phyloP scores from a whole-genome alignment of 2,797 vertebrate species.

The Odontamblyopus rebecca region DNA sequence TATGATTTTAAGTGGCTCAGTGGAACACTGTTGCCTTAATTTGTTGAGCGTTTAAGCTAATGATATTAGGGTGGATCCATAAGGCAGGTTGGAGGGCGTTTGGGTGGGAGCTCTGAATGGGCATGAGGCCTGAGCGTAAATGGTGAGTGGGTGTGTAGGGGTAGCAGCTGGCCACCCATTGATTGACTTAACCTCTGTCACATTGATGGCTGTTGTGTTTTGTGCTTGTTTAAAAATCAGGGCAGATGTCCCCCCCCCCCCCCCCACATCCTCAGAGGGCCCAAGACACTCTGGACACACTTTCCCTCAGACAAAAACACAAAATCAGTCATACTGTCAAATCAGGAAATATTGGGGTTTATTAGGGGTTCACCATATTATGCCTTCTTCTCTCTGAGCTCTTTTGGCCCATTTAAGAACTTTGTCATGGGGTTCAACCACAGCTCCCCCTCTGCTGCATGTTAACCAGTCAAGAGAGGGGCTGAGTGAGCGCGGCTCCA shows the following conservation, averaged over 20 bases:
- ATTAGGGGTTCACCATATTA: conserved; percentile 29
- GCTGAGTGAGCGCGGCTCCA: conserved; percentile 11
- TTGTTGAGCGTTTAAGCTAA: conserved; percentile 80
- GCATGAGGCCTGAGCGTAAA: conserved; percentile 28
- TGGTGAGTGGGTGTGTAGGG: conserved; percentile 30
- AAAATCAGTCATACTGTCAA: conserved; percentile 4
- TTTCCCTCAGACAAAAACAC: conserved; percentile 4
- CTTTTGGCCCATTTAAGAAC: conserved; percentile 66
- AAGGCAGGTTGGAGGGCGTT: conserved; percentile 52
- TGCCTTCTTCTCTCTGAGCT: conserved; percentile 44
- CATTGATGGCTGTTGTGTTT: conserved; percentile 81
- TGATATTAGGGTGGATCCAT: conserved; percentile 79
- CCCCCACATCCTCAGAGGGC: conserved; percentile 26
- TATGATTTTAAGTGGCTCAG: conserved; percentile 81
- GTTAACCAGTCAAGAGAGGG: conserved; percentile 77
- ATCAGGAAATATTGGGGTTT: neutral
- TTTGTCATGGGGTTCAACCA: conserved; percentile 65
- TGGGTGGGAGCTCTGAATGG: conserved; percentile 47
- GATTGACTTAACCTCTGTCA: conserved; percentile 80
- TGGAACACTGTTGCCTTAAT: conserved; percentile 79
- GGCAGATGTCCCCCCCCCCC: conserved; percentile 70
- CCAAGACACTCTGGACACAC: conserved; percentile 18
- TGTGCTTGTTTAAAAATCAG: conserved; percentile 52
- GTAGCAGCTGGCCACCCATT: conserved; percentile 63
- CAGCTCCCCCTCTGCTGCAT: conserved; percentile 62